Evolutionary conservation across 2,113 vertebrate genomes (phyloP), one percentile per base, ranked within the genome.

Genomic region (Emydura subglobosa): DNA sequence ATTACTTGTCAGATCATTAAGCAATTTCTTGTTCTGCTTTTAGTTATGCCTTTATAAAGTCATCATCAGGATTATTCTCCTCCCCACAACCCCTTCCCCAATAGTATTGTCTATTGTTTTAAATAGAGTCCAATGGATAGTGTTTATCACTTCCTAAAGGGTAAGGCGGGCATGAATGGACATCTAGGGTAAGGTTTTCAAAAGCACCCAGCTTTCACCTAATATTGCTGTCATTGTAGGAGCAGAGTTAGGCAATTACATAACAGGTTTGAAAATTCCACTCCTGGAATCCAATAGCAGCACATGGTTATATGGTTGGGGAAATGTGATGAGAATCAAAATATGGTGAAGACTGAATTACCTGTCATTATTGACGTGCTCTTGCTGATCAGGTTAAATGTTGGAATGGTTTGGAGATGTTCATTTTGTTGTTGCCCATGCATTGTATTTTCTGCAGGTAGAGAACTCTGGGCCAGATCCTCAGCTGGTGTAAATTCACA

Each of bases 391-490:
- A 91, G 96, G 89, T 92, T 96, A 86, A 92, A 95, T 86, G 96
- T 95, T 95, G 93, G 59, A 27, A n/a, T 92, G 89, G 74, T 93
- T 95, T 87, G 93, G 89, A 96, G 89, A 86, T 96, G 95, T 96
- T 96, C 42, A 88, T 82, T 76, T 95, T 80, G 47, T 65, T 93
- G 89, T 90, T 97, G 97, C 97, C 25, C 95, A 95, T 85, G 86
- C 84, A 6, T 34, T 51, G 92, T 96, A 47, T 95, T 95, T 97
- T 91, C 87, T 53, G 89, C 6, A 2, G 65, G 89, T 92, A 95
- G 87, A 94, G 76, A 27, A 91, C 31, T 93, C 79, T 92, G 91
- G 96, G 94, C 92, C 96, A 96, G 96, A 97, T 97, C 96, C 68
- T 21, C 96, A 90, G 91, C 89, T 95, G 85, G 94, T 90, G 87